Base-by-base conservation (phyloP, 2,113 vertebrate species). In the Carassius auratus region DNA sequence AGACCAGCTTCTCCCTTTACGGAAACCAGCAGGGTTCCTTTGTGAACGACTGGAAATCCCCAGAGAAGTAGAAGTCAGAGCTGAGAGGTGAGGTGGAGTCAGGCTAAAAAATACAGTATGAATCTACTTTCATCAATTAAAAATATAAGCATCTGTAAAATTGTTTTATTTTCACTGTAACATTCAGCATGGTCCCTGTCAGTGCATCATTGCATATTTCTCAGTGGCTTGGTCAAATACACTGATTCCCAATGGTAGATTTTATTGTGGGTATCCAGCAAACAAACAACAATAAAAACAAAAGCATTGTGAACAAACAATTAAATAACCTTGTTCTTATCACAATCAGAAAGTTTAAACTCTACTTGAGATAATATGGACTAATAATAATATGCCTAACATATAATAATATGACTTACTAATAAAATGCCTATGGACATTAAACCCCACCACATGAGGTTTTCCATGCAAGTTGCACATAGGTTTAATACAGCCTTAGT, bases 1-100 rank as follows among this genome's bases (percentile, higher is more conserved):
- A 81, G 38, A 80, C 57, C 78, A 80, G 23, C 23, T 81, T 68
- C 62, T 68, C 79, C 62, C 79, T 69, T 81, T 81, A 68, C 42
- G 42, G 61, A 81, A 81, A 50, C 79, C n/a, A 81, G 79, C 79
- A 69, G 62, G 42, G 45, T 68, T 81, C 5, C 77, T 80, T 64
- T 80, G 64, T 64, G 77, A 80, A 80, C 13, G 19, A 48, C 21
- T 50, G 79, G 62, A 81, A 81, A 69, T 48, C 61, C 42, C 79
- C 42, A 52, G 61, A 68, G 62, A 50, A 68, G 48, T 76, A 68
- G 48, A 81, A 19, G 57, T 45, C 21, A 23, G 55, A 64, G 61
- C 23, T 33, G 23, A 76, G 48, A 10, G 74, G 14, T 76, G n/a
- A 48, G 45, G 23, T 23, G 21, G 21, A 48, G 42, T 62, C 21